A percentile compares a stretch with the other conserved stretches of the same genome.
phyloP scores from a whole-genome alignment of 2,113 vertebrate species.

The Panthera uncia region DNA sequence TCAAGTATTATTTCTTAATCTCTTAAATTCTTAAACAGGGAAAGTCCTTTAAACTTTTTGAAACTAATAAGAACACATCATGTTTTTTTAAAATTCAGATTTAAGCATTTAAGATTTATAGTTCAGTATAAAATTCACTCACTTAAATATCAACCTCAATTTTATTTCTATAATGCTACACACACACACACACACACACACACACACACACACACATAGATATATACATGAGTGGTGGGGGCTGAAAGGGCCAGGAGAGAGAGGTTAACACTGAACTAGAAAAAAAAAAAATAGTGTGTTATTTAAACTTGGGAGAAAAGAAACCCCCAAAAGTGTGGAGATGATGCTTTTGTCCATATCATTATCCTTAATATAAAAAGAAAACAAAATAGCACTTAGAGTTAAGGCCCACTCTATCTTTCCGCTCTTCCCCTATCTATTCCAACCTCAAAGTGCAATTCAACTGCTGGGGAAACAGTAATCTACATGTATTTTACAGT shows the following conservation, averaged over 20 bases:
- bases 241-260: background rate
- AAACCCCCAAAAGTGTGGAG: background rate
- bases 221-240: no score
- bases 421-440: background rate
- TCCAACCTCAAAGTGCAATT: background rate
- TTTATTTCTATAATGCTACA: background rate
- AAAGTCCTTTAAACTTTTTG: background rate
- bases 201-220: no score
- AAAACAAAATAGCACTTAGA: background rate
- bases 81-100: background rate
- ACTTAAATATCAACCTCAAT: background rate
- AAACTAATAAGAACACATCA: background rate
- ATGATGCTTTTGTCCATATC: background rate
- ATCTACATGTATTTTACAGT: background rate
- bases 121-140: background rate
- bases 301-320: background rate
- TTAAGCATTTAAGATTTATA: background rate
- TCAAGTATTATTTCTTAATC: background rate
- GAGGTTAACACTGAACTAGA: background rate
- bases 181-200: no score
- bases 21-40: background rate
- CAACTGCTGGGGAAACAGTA: background rate
- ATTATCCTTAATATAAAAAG: background rate
- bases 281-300: background rate
- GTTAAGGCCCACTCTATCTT: background rate